Base-by-base conservation (phyloP, 2,797 vertebrate genomes). In the Acrossocheilus wenchowensis region DNA sequence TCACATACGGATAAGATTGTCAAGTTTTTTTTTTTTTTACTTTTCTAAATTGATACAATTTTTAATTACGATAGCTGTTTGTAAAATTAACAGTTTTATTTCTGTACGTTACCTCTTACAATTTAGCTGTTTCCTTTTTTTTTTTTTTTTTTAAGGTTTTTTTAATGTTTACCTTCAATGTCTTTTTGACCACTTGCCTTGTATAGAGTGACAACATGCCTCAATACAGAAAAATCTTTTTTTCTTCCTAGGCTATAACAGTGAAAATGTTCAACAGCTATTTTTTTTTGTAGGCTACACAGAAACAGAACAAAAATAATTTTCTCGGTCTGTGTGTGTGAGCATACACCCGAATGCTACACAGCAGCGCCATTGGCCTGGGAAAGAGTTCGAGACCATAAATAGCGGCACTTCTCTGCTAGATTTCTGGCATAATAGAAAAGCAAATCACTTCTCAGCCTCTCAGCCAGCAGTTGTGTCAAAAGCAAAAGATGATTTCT, bases 401-500 rank as follows among this genome's bases (percentile, higher is more conserved):
- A 85, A 85, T 78, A 82, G 41, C 77, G 14, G 78, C 75, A 68
- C 62, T 57, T 73, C 26, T 81, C 82, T 85, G 80, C 82, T 86
- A 86, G 75, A 89, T 77, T 75, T 45, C 73, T 26, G 54, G 41
- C 48, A 79, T 86, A 86, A 90, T 82, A 75, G 62, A 85, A 78
- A 87, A 86, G 82, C 71, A 88, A 88, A 87, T 85, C 81, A 77
- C 77, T 82, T 82, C 68, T 80, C 14, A 72, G 73, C 68, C 66
- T 79, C 73, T 64, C 26, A 68, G 73, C 52, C 62, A 62, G 54
- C 19, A 30, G 80, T 79, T 86, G 30, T 57, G 41, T 87, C 75
- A 90, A 79, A 88, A 78, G 62, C 73, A 52, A 90, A 78, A 83
- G 36, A 77, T 81, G 82, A 87, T 85, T 86, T 82, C 52, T 30